A percentile compares a stretch with the other conserved stretches of the same genome.
phyloP scores from a whole-genome alignment of 2,113 vertebrate genomes.

The Callipepla californica region DNA sequence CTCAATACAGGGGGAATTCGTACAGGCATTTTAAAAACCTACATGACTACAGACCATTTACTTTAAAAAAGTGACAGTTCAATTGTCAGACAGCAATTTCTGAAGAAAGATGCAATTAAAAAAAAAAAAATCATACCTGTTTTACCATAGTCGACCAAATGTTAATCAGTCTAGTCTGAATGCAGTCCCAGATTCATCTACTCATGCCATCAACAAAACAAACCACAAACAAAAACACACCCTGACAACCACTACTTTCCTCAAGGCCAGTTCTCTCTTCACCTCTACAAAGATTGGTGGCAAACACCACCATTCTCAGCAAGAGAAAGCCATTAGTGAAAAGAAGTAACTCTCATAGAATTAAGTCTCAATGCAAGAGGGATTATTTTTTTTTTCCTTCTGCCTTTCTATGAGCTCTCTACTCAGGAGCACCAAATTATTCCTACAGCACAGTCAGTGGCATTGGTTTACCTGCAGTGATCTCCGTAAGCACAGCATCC shows the following conservation, averaged over 20 bases:
- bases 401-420: neutral
- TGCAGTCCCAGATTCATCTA: neutral
- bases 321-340: neutral
- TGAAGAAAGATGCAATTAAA: neutral
- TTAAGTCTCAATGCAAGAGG: neutral
- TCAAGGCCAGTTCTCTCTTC: neutral
- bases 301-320: neutral
- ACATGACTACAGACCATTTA: neutral
- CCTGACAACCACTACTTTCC: neutral
- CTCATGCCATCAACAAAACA: neutral
- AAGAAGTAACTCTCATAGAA: neutral
- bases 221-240: too few relatives aligned
- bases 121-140: neutral
- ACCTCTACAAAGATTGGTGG: neutral
- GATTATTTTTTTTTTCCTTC: neutral
- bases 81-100: neutral
- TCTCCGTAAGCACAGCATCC: constrained; percentile 96
- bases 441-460: neutral
- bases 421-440: neutral
- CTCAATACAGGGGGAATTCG: neutral
- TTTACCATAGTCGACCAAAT: neutral
- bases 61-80: neutral
- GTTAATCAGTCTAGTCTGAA: neutral
- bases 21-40: neutral
- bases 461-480: constrained; percentile 90